Evolutionary conservation across 2,888 invertebrate species (phyloP).

Genomic region (Pterobdella sp.): DNA sequence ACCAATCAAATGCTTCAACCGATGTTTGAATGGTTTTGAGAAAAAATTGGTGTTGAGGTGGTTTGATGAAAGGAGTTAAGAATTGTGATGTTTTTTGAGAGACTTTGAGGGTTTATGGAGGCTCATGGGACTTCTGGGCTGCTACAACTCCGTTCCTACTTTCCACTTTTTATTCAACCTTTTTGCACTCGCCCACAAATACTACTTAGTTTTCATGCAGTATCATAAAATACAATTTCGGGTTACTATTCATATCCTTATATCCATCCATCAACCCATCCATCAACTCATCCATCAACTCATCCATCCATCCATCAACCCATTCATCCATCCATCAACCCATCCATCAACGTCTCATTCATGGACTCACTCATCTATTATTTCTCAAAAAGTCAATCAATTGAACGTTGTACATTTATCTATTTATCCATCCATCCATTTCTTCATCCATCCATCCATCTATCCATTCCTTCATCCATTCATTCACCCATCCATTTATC

Average conservation of each 20-base stretch:
- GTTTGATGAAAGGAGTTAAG: too few relatives aligned
- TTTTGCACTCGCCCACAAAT: too few relatives aligned
- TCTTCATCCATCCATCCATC: background rate
- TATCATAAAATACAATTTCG: background rate
- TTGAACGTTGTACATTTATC: background rate
- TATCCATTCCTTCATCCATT: constrained; percentile 21
- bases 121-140: too few relatives aligned
- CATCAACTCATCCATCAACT: constrained; percentile 12
- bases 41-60: too few relatives aligned
- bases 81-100: too few relatives aligned
- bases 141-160: too few relatives aligned
- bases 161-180: too few relatives aligned
- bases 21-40: too few relatives aligned
- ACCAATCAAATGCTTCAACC: too few relatives aligned
- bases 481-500: background rate
- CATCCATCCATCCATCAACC: background rate
- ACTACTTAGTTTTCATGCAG: too few relatives aligned
- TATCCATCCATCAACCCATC: constrained; percentile 8
- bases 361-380: background rate
- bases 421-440: background rate
- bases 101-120: too few relatives aligned
- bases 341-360: background rate
- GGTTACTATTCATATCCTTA: background rate
- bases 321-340: constrained; percentile 15
- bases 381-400: background rate